Evolutionary conservation across 2,888 invertebrate species (phyloP), one percentile per base, ranked within the genome.

Genomic region (Harpalus rubripes): DNA sequence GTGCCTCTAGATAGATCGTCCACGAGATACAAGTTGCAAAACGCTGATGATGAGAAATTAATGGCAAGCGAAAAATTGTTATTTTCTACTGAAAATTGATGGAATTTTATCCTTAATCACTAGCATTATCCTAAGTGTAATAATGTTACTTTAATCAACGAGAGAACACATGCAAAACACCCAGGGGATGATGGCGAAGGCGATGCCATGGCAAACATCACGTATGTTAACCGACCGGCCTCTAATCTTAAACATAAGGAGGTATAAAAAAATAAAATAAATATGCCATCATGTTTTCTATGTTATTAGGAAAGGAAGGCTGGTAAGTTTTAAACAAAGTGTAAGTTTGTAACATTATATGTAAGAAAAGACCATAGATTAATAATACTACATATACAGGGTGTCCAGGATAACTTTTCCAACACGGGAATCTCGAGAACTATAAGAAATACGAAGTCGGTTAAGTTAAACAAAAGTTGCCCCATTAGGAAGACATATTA

Each of bases 41-140:
- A 74, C 41, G 72, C 16, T 74, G 41, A 44, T 74, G 72, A 74
- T 74, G 72, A 74, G 72, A 74, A 44, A 74, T 74, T 74, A 74
- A 74, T 74, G 72, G 72, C 18, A 12, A 41, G 41, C 41, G 72
- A 74, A 74, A 74, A 74, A 74, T 74, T 44, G 72, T 74, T 74
- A 74, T 74, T 74, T 74, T 74, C 41, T 44, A 74, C 44, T 74
- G 72, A 44, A 74, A 74, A 74, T 74, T 74, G 72, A 74, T 74
- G 72, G 72, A 18, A 74, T 44, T 44, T 74, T 41, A 15, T 10
- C 18, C 41, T 44, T 74, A 74, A 74, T 74, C 72, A 74, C 72
- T 74, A 18, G 10, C 16, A 74, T 74, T 74, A 74, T 74, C 15
- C 16, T 74, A 44, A 74, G 41, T 74, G 72, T 74, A 74, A 74